Evolutionary conservation across 2,888 invertebrate species (phyloP).

Genomic region (Meloe dianella): DNA sequence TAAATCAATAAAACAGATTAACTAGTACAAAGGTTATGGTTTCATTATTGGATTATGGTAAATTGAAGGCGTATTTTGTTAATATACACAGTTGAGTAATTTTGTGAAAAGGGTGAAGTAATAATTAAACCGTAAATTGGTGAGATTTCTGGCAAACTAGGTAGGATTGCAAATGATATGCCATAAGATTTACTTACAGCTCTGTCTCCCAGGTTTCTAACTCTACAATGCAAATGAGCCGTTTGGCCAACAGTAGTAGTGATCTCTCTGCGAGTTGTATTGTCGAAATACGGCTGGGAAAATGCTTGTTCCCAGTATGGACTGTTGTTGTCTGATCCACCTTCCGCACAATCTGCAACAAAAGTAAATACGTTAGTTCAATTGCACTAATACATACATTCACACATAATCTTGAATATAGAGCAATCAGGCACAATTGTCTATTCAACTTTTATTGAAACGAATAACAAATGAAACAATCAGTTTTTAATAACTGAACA

Average conservation of each 20-base stretch:
- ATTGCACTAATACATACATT: neutral
- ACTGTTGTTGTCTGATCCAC: slow-evolving; percentile 51
- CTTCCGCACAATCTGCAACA: slow-evolving; percentile 53
- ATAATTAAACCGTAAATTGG: slow-evolving; percentile 30
- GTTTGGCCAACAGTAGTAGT: slow-evolving; percentile 88
- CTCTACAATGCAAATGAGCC: slow-evolving; percentile 83
- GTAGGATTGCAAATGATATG: slow-evolving; percentile 33
- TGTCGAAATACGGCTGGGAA: slow-evolving; percentile 88
- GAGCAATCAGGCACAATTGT: no score
- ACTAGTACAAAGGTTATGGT: neutral
- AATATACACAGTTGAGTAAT: slow-evolving; percentile 7
- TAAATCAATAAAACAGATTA: neutral
- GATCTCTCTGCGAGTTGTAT: slow-evolving; percentile 81
- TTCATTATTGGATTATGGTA: slow-evolving; percentile 17
- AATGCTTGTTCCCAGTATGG: slow-evolving; percentile 69
- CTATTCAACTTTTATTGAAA: no score
- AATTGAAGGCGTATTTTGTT: slow-evolving; percentile 14
- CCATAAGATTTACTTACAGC: slow-evolving; percentile 70
- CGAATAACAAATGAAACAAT: neutral
- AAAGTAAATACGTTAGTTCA: slow-evolving; percentile 26
- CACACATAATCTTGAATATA: no score
- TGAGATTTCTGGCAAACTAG: slow-evolving; percentile 27
- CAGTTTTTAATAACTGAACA: neutral
- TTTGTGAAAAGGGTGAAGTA: slow-evolving; percentile 16
- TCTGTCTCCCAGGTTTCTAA: slow-evolving; percentile 85